Base-by-base conservation (phyloP, 2,888 invertebrate species). In the Pristionchus entomophagus region DNA sequence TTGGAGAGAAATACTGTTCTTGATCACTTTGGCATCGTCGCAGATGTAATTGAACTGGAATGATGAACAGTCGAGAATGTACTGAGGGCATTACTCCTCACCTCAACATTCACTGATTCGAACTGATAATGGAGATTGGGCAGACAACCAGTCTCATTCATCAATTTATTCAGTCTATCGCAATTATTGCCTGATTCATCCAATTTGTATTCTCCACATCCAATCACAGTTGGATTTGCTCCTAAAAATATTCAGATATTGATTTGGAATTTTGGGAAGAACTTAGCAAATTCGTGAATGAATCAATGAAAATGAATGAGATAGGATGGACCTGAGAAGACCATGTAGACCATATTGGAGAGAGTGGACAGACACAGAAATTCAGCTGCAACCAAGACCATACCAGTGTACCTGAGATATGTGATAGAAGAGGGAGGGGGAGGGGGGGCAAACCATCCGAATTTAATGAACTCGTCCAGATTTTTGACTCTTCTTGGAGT, bases 1-100 rank as follows among this genome's bases (percentile, higher is more conserved):
- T 88, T 91, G 91, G 45, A 90, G 84, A 19, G 91, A 90, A n/a
- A 91, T 91, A 49, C 88, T 87, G 83, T 88, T 88, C 86, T 90
- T 91, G 56, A 90, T 90, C 53, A 51, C 82, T 86, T 87, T 90
- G 6, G 86, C 85, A 2, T 86, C 88, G 41, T 83, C 83, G 83
- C 91, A 91, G 81, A 89, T 86, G 35, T 88, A 88, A 19, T 87
- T 81, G 86, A 88, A 91, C 90, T 91, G 85, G 62, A 89, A 88
- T 32, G n/a, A n/a, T n/a, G n/a, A n/a, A n/a, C n/a, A n/a, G n/a
- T n/a, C n/a, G n/a, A 17, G 26, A 62, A n/a, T 69, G 12, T 86
- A 17, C 19, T 65, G 19, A n/a, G n/a, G n/a, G n/a, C n/a, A 19
- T 65, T 6, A n/a, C 59, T 49, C 12, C 78, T 84, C 12, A 90